Conservation (phyloP, 2,113 vertebrate genomes). For the Podocnemis expansa region DNA sequence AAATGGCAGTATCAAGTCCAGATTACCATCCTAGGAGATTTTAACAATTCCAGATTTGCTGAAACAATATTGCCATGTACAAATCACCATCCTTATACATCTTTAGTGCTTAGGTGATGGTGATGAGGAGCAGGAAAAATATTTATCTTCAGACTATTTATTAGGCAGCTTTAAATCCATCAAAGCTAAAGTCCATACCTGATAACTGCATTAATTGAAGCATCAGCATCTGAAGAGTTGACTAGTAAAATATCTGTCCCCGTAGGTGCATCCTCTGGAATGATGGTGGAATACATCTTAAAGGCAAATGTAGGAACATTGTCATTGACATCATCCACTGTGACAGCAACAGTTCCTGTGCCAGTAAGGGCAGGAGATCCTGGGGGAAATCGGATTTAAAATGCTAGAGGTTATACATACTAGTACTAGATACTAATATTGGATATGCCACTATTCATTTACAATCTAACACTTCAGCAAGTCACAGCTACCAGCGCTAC, state of each 20-base stretch:
- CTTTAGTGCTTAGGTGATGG: background rate
- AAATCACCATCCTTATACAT: background rate
- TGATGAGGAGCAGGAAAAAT: background rate
- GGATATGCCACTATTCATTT: constrained; percentile 56
- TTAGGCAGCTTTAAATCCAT: background rate
- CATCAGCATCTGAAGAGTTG: constrained; percentile 90
- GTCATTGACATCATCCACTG: constrained; percentile 94
- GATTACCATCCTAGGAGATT: background rate
- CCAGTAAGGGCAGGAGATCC: constrained; percentile 92
- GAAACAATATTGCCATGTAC: background rate
- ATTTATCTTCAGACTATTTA: background rate
- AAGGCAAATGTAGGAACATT: constrained; percentile 89
- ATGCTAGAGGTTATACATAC: constrained; percentile 61
- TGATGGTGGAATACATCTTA: constrained; percentile 83
- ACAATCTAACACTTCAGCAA: background rate
- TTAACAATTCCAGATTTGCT: background rate
- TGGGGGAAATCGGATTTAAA: constrained; percentile 60
- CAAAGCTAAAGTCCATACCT: constrained; percentile 78
- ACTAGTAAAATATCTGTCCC: constrained; percentile 93
- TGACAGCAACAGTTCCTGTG: constrained; percentile 89
- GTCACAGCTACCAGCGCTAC: constrained; percentile 35
- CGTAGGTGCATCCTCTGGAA: constrained; percentile 90
- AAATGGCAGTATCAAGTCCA: background rate
- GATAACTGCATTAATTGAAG: constrained; percentile 90
- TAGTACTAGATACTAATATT: background rate